Evolutionary conservation across 2,888 invertebrate genomes (phyloP).

Genomic region (Odontothrips loti): DNA sequence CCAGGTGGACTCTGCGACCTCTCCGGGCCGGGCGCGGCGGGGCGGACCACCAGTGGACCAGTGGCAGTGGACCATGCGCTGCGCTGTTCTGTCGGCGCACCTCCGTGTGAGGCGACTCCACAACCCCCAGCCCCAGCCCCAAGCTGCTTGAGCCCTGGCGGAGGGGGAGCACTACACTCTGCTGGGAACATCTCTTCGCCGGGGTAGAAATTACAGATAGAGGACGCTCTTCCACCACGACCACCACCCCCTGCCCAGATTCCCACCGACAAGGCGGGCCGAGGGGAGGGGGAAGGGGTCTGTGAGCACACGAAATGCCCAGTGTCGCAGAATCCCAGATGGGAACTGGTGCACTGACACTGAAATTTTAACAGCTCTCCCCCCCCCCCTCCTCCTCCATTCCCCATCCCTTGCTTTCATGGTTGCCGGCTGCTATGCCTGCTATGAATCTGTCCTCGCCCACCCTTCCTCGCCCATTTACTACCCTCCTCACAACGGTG

Average conservation of each 20-base stretch:
- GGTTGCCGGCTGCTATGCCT: neutral
- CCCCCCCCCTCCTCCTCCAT: neutral
- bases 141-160: neutral
- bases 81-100: no score
- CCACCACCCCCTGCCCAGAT: neutral
- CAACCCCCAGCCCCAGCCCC: no score
- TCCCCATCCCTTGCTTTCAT: no score
- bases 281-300: neutral
- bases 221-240: neutral
- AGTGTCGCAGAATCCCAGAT: neutral
- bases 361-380: neutral
- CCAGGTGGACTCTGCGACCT: no score
- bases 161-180: neutral
- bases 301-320: neutral
- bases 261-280: neutral
- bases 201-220: no score
- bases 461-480: no score
- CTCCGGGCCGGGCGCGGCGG: no score
- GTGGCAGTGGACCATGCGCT: no score
- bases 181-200: no score
- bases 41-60: no score
- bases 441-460: neutral
- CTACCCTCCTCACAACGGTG: no score
- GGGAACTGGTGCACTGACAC: conserved; percentile 4
- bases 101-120: no score